Percentiles rank a stretch among this genome's conserved stretches.
Conservation (phyloP, 2,888 invertebrate genomes). For the Pterobdella sp. region DNA sequence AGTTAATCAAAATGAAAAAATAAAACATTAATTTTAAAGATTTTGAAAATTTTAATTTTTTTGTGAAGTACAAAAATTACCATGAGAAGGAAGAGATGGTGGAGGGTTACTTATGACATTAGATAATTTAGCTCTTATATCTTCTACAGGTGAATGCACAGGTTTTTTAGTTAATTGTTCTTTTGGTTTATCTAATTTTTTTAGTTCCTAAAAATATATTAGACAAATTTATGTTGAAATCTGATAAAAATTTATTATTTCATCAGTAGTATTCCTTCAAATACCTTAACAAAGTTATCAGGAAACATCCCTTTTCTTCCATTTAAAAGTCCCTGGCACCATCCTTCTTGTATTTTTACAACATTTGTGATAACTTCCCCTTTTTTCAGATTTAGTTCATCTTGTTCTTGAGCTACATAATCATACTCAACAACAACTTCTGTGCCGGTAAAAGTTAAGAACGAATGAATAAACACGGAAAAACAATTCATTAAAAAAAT, state of each 20-base stretch:
- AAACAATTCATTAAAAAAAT: too few relatives aligned
- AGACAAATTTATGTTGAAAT: constrained; percentile 27
- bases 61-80: too few relatives aligned
- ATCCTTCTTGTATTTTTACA: constrained; percentile 69
- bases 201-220: constrained; percentile 22
- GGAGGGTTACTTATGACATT: constrained; percentile 27
- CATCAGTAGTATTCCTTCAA: background rate
- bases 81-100: background rate
- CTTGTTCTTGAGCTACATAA: constrained; percentile 66
- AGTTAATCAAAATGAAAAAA: too few relatives aligned
- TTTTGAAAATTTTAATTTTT: too few relatives aligned
- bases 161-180: constrained; percentile 13
- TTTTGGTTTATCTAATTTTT: constrained; percentile 20
- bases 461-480: too few relatives aligned
- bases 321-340: constrained; percentile 80
- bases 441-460: background rate
- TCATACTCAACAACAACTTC: constrained; percentile 79
- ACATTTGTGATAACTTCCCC: constrained; percentile 77
- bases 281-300: constrained; percentile 71
- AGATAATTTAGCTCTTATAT: constrained; percentile 21
- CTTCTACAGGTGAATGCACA: background rate
- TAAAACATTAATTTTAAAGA: too few relatives aligned
- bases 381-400: constrained; percentile 72
- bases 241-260: background rate
- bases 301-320: constrained; percentile 82